A percentile compares a stretch with the other conserved stretches of the same genome.
These are phyloP conservation scores for Danio jaintianensis DNA, from an alignment of 2,797 vertebrate genomes.

Conservation along the genomic window DNA sequence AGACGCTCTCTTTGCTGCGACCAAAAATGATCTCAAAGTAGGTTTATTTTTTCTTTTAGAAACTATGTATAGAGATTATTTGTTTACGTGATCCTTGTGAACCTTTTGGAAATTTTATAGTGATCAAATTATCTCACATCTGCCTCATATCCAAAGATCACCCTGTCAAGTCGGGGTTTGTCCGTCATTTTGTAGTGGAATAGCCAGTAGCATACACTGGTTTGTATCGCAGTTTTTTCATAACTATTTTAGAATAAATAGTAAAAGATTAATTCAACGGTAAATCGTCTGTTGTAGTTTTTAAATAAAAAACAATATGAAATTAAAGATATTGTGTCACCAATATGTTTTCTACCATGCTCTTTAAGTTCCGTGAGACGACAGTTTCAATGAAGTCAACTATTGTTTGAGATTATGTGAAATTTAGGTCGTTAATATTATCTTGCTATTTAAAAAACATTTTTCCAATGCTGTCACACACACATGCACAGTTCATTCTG, in stretches of 20 bases:
- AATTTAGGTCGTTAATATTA: not conserved
- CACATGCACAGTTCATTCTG: conserved; percentile 59
- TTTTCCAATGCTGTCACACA: conserved; percentile 39
- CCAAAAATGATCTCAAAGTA: conserved; percentile 83
- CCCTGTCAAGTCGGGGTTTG: conserved; percentile 87
- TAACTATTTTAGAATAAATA: conserved; percentile 83
- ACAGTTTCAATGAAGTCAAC: not conserved
- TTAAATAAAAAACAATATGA: conserved; percentile 27
- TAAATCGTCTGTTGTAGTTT: conserved; percentile 61
- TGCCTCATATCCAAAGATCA: conserved; percentile 86
- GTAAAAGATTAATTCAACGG: conserved; percentile 68
- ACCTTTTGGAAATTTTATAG: conserved; percentile 80
- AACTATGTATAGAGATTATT: conserved; percentile 71
- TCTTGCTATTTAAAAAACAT: conserved; percentile 10
- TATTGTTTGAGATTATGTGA: not conserved
- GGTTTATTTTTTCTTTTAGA: conserved; percentile 56
- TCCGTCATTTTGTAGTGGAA: conserved; percentile 84
- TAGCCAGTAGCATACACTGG: conserved; percentile 78
- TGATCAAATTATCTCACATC: conserved; percentile 73
- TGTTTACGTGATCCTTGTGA: conserved; percentile 76
- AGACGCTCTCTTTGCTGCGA: conserved; percentile 83
- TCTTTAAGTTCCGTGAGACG: not conserved
- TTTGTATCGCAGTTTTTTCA: conserved; percentile 85
- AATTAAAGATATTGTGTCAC: conserved; percentile 37
- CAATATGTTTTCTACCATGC: not conserved